Conservation (phyloP, 2,797 vertebrate genomes). For the Danio tinwini region DNA sequence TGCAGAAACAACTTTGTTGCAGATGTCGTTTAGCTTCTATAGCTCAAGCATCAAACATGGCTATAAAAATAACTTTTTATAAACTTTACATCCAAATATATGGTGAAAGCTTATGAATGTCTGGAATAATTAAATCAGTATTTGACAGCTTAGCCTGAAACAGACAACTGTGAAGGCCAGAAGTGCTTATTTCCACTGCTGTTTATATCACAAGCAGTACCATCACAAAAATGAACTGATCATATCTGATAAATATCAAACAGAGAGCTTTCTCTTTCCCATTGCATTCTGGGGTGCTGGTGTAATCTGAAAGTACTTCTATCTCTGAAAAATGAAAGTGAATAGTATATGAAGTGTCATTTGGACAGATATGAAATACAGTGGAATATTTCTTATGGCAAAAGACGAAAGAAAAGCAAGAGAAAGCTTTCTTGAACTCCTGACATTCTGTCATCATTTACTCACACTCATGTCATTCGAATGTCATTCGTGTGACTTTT, state of each 20-base stretch:
- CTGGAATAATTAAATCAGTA: not conserved
- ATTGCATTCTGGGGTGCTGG: not conserved
- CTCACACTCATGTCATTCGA: not conserved
- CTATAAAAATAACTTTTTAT: slow-evolving; percentile 25
- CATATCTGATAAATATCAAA: slow-evolving; percentile 15
- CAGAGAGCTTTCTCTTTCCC: slow-evolving; percentile 1
- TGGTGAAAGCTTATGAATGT: not conserved
- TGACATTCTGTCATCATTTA: slow-evolving; percentile 8
- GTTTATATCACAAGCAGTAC: not conserved
- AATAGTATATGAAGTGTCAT: not conserved
- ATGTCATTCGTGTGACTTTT: slow-evolving; percentile 10
- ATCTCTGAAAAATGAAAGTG: slow-evolving; percentile 11
- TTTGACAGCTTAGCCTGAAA: not conserved
- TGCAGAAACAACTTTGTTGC: too few relatives aligned
- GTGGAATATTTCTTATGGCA: not conserved
- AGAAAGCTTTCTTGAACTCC: slow-evolving; percentile 20
- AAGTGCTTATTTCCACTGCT: not conserved
- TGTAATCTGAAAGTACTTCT: slow-evolving; percentile 14
- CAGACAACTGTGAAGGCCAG: not conserved
- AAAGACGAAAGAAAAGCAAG: not conserved
- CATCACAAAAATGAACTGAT: not conserved
- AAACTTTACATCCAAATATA: not conserved
- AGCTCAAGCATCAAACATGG: not conserved
- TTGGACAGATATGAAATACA: not conserved
- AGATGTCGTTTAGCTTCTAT: too few relatives aligned